These are phyloP conservation scores for Lasiurus borealis DNA, from an alignment of 2,113 vertebrate genomes.

Conservation along the genomic window DNA sequence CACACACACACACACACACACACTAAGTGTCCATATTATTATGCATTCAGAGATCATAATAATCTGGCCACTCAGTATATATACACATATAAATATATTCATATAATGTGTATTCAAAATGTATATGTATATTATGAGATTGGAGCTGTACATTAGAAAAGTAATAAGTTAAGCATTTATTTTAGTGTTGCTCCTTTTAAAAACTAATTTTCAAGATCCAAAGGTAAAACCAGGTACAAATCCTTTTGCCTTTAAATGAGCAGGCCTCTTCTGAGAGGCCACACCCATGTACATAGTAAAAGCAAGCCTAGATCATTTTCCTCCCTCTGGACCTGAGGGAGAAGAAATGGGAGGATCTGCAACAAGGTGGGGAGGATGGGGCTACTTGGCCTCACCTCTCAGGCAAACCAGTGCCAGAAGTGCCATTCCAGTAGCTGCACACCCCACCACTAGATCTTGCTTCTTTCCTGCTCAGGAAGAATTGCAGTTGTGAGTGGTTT, in stretches of 20 bases:
- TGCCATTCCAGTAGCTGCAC: not conserved
- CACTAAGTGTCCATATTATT: too few relatives aligned
- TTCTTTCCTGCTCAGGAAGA: not conserved
- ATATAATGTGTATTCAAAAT: not conserved
- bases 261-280: not conserved
- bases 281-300: not conserved
- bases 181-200: not conserved
- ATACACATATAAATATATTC: too few relatives aligned
- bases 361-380: not conserved
- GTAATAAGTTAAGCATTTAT: not conserved
- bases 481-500: not conserved
- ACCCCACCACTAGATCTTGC: fast-evolving
- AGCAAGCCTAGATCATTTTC: not conserved
- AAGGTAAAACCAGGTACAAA: not conserved
- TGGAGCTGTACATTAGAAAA: not conserved
- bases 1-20: too few relatives aligned
- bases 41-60: too few relatives aligned
- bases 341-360: not conserved
- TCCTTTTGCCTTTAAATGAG: not conserved
- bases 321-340: not conserved
- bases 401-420: not conserved
- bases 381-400: not conserved
- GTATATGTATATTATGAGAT: not conserved
- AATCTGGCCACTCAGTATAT: too few relatives aligned
- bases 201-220: not conserved